A percentile compares a stretch with the other conserved stretches of the same genome.
Conservation (phyloP, 2,888 invertebrate genomes). For the Agriopis marginaria region DNA sequence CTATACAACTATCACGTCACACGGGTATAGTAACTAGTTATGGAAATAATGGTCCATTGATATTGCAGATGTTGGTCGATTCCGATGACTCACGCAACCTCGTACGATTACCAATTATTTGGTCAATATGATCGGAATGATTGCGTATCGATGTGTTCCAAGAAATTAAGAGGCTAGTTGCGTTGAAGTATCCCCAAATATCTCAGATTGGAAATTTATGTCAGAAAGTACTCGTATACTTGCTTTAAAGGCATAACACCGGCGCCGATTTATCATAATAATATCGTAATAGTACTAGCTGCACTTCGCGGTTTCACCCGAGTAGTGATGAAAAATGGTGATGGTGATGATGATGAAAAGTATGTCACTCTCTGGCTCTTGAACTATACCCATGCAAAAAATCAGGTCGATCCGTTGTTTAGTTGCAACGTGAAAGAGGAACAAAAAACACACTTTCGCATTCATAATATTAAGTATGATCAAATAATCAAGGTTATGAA, state of each 20-base stretch:
- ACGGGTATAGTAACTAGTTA: conserved; percentile 55
- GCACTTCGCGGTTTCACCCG: too few relatives aligned
- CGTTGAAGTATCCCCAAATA: not conserved
- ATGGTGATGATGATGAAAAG: too few relatives aligned
- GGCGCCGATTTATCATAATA: too few relatives aligned
- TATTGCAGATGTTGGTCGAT: conserved; percentile 55
- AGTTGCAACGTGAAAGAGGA: too few relatives aligned
- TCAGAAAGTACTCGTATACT: not conserved
- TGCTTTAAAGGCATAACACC: not conserved
- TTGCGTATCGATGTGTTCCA: conserved; percentile 21
- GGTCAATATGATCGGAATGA: conserved; percentile 10
- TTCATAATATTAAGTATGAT: too few relatives aligned
- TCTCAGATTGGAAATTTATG: not conserved
- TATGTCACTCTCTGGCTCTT: too few relatives aligned
- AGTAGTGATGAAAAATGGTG: too few relatives aligned
- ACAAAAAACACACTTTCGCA: too few relatives aligned
- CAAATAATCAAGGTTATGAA: too few relatives aligned
- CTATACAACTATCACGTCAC: conserved; percentile 45
- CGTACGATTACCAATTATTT: conserved; percentile 47
- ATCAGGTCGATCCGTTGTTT: too few relatives aligned
- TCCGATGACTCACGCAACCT: conserved; percentile 63
- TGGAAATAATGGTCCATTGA: conserved; percentile 66
- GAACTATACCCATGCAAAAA: too few relatives aligned
- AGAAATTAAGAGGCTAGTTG: conserved; percentile 5
- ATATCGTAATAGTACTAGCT: too few relatives aligned